Evolutionary conservation across 2,113 vertebrate genomes (phyloP), one percentile per base, ranked within the genome.

Genomic region (Pomatostomus ruficeps): DNA sequence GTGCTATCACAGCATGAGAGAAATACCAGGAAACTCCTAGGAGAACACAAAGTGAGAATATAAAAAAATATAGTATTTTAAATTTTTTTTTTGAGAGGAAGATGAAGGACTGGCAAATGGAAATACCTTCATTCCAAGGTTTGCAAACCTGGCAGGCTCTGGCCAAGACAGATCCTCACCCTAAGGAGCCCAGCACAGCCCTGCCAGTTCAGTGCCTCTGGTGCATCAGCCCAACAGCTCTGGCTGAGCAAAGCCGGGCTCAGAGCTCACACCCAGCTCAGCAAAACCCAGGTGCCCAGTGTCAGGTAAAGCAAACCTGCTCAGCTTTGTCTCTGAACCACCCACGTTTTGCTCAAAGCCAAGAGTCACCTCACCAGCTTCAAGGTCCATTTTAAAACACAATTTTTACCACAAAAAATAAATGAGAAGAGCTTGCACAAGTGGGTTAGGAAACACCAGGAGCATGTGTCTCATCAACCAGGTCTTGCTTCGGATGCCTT

Each of bases 361-460:
- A 1, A 19, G 38, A 70, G 23, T 28, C 70, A 59, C 73, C n/a
- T 63, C 40, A 48, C n/a, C 77, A 84, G 40, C 51, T 48, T 48
- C 14, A 1, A 87, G 42, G n/a, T 51, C 49, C 49, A 52, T 20
- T 83, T 80, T 76, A 49, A 93, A 97, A 36, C 54, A 43, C 76
- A 57, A 6, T 19, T 77, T 67, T 35, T 20, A 15, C 17, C 5
- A 22, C 5, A 73, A 73, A 45, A 40, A 33, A n/a, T 11, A 38
- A 38, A 18, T 3, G 2, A 35, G 11, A 35, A 43, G 63, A 63
- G 40, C 52, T 95, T 43, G 14, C 57, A 17, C 15, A 35, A 78
- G 88, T 19, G 24, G 61, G 74, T 81, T 90, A 86, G 84, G 93
- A 83, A 95, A 94, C 26, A 16, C 85, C 90, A 94, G 86, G 93